Evolutionary conservation across 2,113 vertebrate species (phyloP), one percentile per base, ranked within the genome.

Genomic region (Puntigrus tetrazona): DNA sequence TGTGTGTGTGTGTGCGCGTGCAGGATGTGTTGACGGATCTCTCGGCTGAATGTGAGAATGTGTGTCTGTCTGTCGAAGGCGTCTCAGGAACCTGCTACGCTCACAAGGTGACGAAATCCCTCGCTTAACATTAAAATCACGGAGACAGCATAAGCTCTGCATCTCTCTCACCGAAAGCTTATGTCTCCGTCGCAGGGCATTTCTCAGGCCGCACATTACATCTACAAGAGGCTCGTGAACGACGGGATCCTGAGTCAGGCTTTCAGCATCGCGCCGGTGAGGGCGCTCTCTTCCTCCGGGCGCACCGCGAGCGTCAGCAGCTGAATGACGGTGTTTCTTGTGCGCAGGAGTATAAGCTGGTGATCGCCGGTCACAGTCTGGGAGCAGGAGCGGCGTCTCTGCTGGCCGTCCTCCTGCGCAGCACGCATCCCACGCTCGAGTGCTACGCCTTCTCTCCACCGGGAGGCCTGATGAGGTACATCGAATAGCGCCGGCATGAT

Each of bases 161-260:
- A n/a, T 55, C 50, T 55, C 50, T 52, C 50, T 52, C 52, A n/a
- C 7, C 0, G 18, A 20, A 55, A 4, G 3, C 63, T 0, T 61
- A 2, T 22, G 5, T 86, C 16, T 72, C 31, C 76, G 84, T 91
- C 77, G 10, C 77, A 99, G 98, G 98, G 98, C 38, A 99, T 99
- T 31, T 93, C 92, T 81, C 97, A 99, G 77, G 97, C 98, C 1
- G 97, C 98, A 3, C 91, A 85, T 84, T 99, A 98, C 47, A 92
- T 99, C 85, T 96, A 97, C 90, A 93, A 86, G 87, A 97, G 95
- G 69, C 94, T 99, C 1, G 80, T 97, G 55, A 95, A 95, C 0
- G 97, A 99, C 2, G 97, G 97, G 41, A 98, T 99, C 89, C 89
- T 99, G 92, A 98, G 95, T 92, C 96, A 99, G 89, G 98, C 98